Evolutionary conservation across 2,797 vertebrate species (phyloP), one percentile per base, ranked within the genome.

Genomic region (Graptemys geographica): DNA sequence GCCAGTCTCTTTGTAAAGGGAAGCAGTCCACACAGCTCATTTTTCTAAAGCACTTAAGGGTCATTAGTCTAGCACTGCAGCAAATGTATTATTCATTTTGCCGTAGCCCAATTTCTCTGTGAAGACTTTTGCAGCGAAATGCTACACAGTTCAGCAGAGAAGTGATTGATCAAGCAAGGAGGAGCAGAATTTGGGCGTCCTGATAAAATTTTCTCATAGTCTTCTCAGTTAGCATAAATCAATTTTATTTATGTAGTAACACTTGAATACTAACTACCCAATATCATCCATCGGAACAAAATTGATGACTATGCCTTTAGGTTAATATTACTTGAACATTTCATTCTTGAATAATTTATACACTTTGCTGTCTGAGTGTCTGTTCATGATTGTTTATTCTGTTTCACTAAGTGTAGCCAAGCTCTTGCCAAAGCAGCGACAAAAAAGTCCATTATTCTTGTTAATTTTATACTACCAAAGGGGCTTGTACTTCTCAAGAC

Each of bases 31-130:
- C 52, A 72, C 57, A 92, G 91, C 96, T 97, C 93, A 87, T 97
- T 97, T 97, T 97, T 97, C 96, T 86, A 93, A 97, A 96, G 95
- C 95, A 97, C 97, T 98, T 98, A 97, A 96, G 96, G 95, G 93
- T 98, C 97, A 97, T 98, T 98, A 98, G 95, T 97, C 93, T 96
- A 97, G 87, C 89, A 95, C 95, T 90, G 95, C 93, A 97, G 95
- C 55, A 90, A 98, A 98, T 97, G 92, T 97, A 98, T 98, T 98
- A 98, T 98, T 98, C 96, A 97, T 98, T 98, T 95, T 97, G 86
- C 92, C 69, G 90, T 82, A 96, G 95, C 92, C 89, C 74, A 87
- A 90, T 97, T 98, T 98, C 96, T 97, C 41, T 23, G 79, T 87
- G 96, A 97, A 96, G 96, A 93, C 90, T 96, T 97, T 87, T 91